Evolutionary conservation across 2,797 vertebrate genomes (phyloP), one percentile per base, ranked within the genome.

Genomic region (Thalassophryne amazonica): DNA sequence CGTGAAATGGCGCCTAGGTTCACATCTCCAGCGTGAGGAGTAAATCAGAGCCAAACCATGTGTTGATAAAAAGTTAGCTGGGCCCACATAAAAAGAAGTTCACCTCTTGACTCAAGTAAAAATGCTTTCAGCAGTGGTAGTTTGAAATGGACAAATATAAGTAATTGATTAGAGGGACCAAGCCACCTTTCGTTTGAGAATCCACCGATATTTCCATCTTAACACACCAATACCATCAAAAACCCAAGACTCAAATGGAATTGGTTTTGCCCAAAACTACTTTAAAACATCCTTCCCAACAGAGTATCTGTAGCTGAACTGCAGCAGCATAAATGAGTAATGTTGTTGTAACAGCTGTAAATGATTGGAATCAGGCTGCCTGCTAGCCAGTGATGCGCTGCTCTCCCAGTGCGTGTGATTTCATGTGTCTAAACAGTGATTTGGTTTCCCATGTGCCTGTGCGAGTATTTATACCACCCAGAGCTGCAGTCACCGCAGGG

Each of bases 401-500:
- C 27, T 29, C 11, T 3, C 24, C 55, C 31, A 7, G 6, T 58
- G 43, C 67, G 60, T 55, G 50, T 37, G 28, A 53, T 39, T 46
- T 60, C 48, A n/a, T 46, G 46, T 68, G 61, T 61, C 49, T 62
- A 56, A 68, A 75, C 50, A 72, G 28, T 57, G 40, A 29, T 69
- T 72, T 70, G 21, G 45, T 63, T 61, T 59, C 63, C 51, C 48
- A 51, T 68, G 48, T 56, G 49, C 27, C 13, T 42, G 23, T 46
- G 38, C 58, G 47, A 53, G 69, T 57, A 65, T 67, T 65, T 69
- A 51, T 63, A 45, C 67, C 56, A 34, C 56, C 41, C 55, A 67
- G 49, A 64, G 60, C 64, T 69, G 63, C 62, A 73, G 55, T 80
- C 69, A 77, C 81, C 46, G 67, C 78, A 71, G 84, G 80, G 68